Evolutionary conservation across 2,888 invertebrate species (phyloP), one percentile per base, ranked within the genome.

Genomic region (Eupithecia insigniata): DNA sequence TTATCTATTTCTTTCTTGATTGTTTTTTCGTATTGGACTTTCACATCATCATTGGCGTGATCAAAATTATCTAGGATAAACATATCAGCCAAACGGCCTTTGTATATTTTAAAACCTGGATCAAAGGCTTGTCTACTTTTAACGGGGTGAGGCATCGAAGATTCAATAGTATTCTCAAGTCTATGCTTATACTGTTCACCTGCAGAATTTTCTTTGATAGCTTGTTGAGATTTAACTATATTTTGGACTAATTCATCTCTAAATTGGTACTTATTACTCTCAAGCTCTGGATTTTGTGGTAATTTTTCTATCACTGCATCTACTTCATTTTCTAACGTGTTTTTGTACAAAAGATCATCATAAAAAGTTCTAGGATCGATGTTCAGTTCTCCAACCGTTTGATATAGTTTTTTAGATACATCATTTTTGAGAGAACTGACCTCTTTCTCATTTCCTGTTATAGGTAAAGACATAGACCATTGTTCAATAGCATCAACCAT

Each of bases 21-120:
- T 61, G 72, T 80, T 60, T 80, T 86, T 78, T 86, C 87, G 68
- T 89, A 88, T 76, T 85, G 86, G 2, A 76, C 67, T 78, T 88
- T 90, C 5, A 82, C 73, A 60, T 81, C 78, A 67, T 89, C 87
- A 71, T 83, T 80, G 2, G 82, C 79, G 66, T 89, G 84, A 69
- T 91, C 91, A 77, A 90, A 90, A 68, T 91, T 90, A 71, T 90
- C 86, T 67, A 91, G 80, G 72, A 91, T 87, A 77, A 90, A 91
- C 76, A 85, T 83, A 28, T 85, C 82, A n/a, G 87, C 84, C 73
- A 91, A 79, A 7, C 84, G 83, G 74, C 83, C 84, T 78, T 90
- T 91, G 67, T 89, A 91, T 66, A 91, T 83, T 79, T 90, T 87
- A 79, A 90, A 90, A 4, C 83, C 87, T 69, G 90, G 89, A 70